Conservation (phyloP, 2,888 invertebrate genomes). For the Caenorhabditis japonica region DNA sequence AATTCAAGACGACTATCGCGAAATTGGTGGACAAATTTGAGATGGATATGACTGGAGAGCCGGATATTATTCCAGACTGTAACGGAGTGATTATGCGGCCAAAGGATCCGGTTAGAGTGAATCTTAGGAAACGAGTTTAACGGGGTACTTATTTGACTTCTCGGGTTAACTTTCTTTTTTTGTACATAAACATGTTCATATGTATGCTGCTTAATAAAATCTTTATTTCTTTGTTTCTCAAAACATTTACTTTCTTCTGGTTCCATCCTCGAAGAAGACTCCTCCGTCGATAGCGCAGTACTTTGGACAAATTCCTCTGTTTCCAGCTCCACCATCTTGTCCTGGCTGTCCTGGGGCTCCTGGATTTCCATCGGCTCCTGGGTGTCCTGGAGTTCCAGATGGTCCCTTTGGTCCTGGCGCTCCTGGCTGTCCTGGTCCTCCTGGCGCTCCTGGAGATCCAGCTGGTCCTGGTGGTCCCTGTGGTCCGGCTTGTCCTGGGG, state of each 20-base stretch:
- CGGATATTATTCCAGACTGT: slow-evolving; percentile 22
- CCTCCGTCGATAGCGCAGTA: slow-evolving; percentile 75
- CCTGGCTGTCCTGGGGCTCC: slow-evolving; percentile 62
- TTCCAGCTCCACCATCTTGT: slow-evolving; percentile 61
- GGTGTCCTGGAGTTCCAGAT: slow-evolving; percentile 60
- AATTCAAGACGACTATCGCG: slow-evolving; percentile 68
- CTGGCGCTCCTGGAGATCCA: slow-evolving; percentile 60
- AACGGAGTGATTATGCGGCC: slow-evolving; percentile 47
- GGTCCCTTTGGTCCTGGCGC: slow-evolving; percentile 63
- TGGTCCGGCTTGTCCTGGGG: slow-evolving; percentile 60
- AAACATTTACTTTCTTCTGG: slow-evolving; percentile 49
- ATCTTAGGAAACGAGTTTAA: background rate
- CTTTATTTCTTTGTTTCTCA: slow-evolving; percentile 5
- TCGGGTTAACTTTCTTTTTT: too few relatives aligned
- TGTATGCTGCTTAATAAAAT: background rate
- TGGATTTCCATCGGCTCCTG: slow-evolving; percentile 62
- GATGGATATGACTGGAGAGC: slow-evolving; percentile 15
- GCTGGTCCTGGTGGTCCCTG: slow-evolving; percentile 56
- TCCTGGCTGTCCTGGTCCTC: slow-evolving; percentile 57
- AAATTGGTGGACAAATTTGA: slow-evolving; percentile 56
- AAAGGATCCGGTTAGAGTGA: slow-evolving; percentile 28
- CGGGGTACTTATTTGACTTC: background rate
- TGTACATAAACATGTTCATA: too few relatives aligned
- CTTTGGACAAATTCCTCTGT: slow-evolving; percentile 74
- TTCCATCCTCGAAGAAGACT: slow-evolving; percentile 75